phyloP scores from a whole-genome alignment of 2,888 invertebrate genomes.

The Mimas tiliae region DNA sequence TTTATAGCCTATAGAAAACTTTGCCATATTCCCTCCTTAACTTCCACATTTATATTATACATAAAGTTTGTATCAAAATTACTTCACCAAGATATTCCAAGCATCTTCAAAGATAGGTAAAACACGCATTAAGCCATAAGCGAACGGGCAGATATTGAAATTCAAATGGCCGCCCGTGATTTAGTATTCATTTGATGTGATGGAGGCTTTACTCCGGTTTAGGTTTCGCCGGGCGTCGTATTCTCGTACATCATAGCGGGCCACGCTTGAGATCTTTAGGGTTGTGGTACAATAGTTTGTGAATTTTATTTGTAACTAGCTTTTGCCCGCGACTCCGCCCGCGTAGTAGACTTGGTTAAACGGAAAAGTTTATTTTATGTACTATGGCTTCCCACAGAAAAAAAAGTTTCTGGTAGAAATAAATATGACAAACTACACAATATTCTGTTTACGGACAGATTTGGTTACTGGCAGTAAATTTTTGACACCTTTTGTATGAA shows the following conservation, averaged over 20 bases:
- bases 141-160: conserved; percentile 78
- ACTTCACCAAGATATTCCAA: conserved; percentile 25
- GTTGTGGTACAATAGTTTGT: conserved; percentile 40
- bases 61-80: not conserved
- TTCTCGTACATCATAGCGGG: conserved; percentile 83
- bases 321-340: too few relatives aligned
- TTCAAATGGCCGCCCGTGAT: conserved; percentile 81
- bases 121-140: conserved; percentile 56
- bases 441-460: too few relatives aligned
- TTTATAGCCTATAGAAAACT: too few relatives aligned
- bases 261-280: conserved; percentile 65
- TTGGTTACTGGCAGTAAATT: too few relatives aligned
- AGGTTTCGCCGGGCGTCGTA: conserved; percentile 83
- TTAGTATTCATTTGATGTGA: conserved; percentile 85
- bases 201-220: conserved; percentile 82
- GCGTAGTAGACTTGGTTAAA: too few relatives aligned
- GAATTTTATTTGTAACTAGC: too few relatives aligned
- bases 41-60: not conserved
- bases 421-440: too few relatives aligned
- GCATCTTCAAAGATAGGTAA: conserved; percentile 34
- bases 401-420: not conserved
- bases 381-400: conserved; percentile 18
- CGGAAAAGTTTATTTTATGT: too few relatives aligned
- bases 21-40: too few relatives aligned
- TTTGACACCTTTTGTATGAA: too few relatives aligned